Evolutionary conservation across 2,113 vertebrate species (phyloP).

Genomic region (Ranitomeya variabilis): DNA sequence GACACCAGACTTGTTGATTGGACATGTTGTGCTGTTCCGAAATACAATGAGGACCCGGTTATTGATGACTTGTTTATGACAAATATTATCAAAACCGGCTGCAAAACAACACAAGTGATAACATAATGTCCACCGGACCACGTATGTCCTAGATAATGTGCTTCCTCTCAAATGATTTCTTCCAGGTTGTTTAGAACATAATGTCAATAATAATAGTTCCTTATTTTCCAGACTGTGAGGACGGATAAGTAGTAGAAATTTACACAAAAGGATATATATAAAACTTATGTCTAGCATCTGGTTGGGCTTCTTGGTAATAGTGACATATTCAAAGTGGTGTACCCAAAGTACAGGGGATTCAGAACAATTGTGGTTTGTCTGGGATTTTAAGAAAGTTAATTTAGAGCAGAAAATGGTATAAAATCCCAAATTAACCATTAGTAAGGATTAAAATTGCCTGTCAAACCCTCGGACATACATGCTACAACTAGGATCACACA

Average conservation of each 20-base stretch:
- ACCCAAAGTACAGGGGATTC: neutral
- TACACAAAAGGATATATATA: neutral
- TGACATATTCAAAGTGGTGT: neutral
- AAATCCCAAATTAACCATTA: too few relatives aligned
- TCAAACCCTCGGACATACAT: too few relatives aligned
- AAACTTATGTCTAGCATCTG: neutral
- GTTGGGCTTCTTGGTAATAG: neutral
- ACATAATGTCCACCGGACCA: constrained; percentile 65
- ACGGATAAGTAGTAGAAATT: neutral
- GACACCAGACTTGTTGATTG: constrained; percentile 55
- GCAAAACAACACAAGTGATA: constrained; percentile 63
- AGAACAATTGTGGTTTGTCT: neutral
- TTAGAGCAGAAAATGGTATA: too few relatives aligned
- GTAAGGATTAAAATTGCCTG: too few relatives aligned
- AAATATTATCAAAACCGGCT: constrained; percentile 62
- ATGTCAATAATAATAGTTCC: constrained; percentile 28
- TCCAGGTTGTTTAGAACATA: constrained; percentile 58
- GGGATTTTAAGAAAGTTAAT: too few relatives aligned
- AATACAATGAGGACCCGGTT: constrained; percentile 64
- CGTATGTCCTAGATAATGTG: constrained; percentile 69
- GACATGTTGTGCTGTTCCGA: constrained; percentile 55
- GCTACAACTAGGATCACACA: too few relatives aligned
- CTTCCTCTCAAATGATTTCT: constrained; percentile 69
- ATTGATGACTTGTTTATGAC: constrained; percentile 59
- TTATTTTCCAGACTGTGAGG: neutral